Evolutionary conservation across 2,797 vertebrate genomes (phyloP).

Genomic region (Cyprinodon diabolis): DNA sequence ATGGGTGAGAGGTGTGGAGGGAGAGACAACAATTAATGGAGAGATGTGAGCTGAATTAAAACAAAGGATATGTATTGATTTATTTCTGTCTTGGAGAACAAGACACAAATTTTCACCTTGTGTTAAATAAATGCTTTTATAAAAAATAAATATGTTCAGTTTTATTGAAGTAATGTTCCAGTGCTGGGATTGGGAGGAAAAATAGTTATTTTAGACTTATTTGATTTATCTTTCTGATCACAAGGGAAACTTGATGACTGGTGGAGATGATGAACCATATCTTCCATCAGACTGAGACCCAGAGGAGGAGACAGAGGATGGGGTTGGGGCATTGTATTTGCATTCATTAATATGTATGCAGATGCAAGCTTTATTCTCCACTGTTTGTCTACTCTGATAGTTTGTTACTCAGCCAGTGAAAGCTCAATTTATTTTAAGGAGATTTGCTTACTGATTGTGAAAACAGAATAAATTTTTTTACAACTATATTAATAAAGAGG

Average conservation of each 20-base stretch:
- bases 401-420: conserved; percentile 62
- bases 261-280: conserved; percentile 66
- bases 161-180: conserved; percentile 45
- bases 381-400: conserved; percentile 64
- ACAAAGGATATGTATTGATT: conserved; percentile 72
- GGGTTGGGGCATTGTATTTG: conserved; percentile 62
- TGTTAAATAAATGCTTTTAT: conserved; percentile 28
- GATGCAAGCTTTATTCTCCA: conserved; percentile 67
- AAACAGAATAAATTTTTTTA: conserved; percentile 26
- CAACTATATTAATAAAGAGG: conserved; percentile 20
- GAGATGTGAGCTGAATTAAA: conserved; percentile 81
- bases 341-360: conserved; percentile 77
- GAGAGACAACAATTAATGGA: conserved; percentile 79
- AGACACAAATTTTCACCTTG: conserved; percentile 56
- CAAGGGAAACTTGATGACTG: conserved; percentile 39
- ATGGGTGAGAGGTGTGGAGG: conserved; percentile 53
- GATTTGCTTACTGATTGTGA: conserved; percentile 56
- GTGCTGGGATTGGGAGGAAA: conserved; percentile 31
- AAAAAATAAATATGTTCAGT: conserved; percentile 41
- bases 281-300: conserved; percentile 49
- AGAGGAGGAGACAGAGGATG: conserved; percentile 57
- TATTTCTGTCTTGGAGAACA: conserved; percentile 50
- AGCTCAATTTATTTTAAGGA: conserved; percentile 63
- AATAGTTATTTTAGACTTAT: conserved; percentile 45
- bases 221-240: conserved; percentile 54